A percentile compares a stretch with the other conserved stretches of the same genome.
phyloP scores from a whole-genome alignment of 2,113 vertebrate species.

The Cephalopterus ornatus region DNA sequence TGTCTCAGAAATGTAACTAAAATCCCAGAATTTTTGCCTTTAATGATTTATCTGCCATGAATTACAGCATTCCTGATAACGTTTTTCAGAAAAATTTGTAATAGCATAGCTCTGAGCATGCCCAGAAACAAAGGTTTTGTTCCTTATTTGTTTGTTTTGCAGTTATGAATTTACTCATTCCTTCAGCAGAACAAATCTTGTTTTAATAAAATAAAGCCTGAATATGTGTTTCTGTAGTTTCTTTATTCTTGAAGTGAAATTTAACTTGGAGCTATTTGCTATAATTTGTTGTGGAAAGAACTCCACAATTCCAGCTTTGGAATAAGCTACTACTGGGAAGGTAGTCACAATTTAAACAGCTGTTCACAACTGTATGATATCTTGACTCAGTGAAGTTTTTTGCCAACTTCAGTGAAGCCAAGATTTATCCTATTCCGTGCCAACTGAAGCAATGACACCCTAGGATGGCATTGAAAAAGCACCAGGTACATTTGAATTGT shows the following conservation, averaged over 20 bases:
- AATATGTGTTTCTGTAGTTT: neutral
- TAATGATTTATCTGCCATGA: neutral
- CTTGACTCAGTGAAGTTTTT: neutral
- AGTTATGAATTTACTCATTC: neutral
- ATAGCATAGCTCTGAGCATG: neutral
- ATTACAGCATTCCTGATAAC: neutral
- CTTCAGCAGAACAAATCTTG: constrained; percentile 19
- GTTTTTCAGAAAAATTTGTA: neutral
- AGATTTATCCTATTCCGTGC: neutral
- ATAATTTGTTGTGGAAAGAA: neutral
- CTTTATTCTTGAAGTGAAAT: neutral
- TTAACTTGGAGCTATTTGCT: neutral
- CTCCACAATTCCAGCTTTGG: neutral
- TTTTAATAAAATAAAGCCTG: constrained; percentile 49
- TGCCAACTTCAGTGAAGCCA: neutral
- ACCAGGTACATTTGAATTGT: neutral
- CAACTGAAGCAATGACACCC: neutral
- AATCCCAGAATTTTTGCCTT: neutral
- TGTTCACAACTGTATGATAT: neutral
- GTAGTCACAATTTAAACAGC: neutral
- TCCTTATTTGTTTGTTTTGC: constrained; percentile 19
- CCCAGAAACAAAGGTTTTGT: constrained; percentile 25
- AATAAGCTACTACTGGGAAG: neutral
- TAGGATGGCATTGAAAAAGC: neutral
- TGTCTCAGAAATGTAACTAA: neutral